phyloP scores from a whole-genome alignment of 2,113 vertebrate genomes.

The Podarcis muralis region DNA sequence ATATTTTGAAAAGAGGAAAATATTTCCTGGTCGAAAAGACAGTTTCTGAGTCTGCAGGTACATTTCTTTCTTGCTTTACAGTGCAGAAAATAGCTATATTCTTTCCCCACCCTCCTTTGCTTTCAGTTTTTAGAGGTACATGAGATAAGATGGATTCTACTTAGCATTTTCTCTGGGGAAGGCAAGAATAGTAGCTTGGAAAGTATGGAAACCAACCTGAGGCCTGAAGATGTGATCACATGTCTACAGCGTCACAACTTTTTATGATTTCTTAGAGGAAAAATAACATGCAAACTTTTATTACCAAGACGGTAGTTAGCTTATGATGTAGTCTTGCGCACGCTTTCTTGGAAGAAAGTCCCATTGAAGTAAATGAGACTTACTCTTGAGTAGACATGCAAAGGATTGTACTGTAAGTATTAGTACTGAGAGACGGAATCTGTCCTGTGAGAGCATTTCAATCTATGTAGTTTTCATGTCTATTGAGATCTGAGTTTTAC shows the following conservation, averaged over 20 bases:
- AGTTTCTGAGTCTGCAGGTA: constrained; percentile 53
- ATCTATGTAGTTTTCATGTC: neutral
- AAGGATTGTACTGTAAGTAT: neutral
- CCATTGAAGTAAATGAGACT: neutral
- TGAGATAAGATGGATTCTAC: neutral
- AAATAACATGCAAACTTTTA: neutral
- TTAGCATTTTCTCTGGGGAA: constrained; percentile 20
- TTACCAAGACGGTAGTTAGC: neutral
- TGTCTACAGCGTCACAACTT: neutral
- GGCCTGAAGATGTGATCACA: constrained; percentile 10
- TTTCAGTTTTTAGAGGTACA: neutral
- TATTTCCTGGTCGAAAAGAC: constrained; percentile 50
- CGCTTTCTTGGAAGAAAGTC: neutral
- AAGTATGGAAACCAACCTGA: constrained; percentile 13
- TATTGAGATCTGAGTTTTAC: neutral
- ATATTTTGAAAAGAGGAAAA: constrained; percentile 62
- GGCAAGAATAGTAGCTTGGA: constrained; percentile 8
- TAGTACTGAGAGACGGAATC: neutral
- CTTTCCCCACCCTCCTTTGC: rapidly evolving
- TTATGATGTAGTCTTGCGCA: neutral
- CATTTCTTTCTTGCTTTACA: constrained; percentile 54
- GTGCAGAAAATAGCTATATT: neutral
- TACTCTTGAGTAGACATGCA: neutral
- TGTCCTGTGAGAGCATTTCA: rapidly evolving
- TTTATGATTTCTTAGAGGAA: neutral